phyloP scores from a whole-genome alignment of 37 sponge, comb jelly and placozoan species.

The Cliona cf. orientalis region DNA sequence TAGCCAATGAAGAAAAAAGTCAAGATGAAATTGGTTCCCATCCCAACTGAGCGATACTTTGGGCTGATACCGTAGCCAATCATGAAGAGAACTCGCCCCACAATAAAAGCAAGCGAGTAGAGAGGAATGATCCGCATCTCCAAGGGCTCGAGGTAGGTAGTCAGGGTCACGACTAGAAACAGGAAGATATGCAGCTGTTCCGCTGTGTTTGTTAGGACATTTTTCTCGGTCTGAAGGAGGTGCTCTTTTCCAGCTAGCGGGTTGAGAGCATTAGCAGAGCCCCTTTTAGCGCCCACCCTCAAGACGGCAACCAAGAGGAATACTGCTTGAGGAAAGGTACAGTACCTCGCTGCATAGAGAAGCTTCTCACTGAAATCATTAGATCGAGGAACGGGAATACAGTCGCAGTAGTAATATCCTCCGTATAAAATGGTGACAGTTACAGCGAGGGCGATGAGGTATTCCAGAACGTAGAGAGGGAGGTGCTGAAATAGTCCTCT shows the following conservation, averaged over 20 bases:
- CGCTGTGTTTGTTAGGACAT: conserved; percentile 55
- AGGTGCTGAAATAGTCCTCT: too few species aligned
- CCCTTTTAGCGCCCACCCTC: conserved; percentile 14
- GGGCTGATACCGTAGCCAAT: conserved; percentile 59
- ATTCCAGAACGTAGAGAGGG: too few species aligned
- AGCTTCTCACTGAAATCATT: conserved; percentile 22
- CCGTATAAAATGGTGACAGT: conserved; percentile 54
- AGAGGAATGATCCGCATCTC: conserved; percentile 70
- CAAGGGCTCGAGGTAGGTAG: conserved; percentile 25
- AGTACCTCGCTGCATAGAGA: conserved; percentile 46
- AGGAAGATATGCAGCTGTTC: conserved; percentile 49
- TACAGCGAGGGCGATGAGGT: too few species aligned
- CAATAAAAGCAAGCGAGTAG: conserved; percentile 22
- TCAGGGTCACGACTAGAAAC: conserved; percentile 8
- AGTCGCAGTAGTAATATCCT: conserved; percentile 39
- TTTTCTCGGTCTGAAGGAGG: conserved; percentile 38
- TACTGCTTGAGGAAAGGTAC: conserved; percentile 29
- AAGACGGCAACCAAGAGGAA: conserved; percentile 23
- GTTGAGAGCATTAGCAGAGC: background rate
- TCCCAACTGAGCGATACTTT: conserved; percentile 49
- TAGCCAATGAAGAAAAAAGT: conserved; percentile 10
- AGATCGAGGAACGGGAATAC: conserved; percentile 52
- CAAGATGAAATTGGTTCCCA: conserved; percentile 33
- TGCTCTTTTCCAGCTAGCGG: conserved; percentile 63
- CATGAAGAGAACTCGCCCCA: conserved; percentile 57